Evolutionary conservation across 2,797 vertebrate species (phyloP).

Genomic region (Sebastes diploproa): DNA sequence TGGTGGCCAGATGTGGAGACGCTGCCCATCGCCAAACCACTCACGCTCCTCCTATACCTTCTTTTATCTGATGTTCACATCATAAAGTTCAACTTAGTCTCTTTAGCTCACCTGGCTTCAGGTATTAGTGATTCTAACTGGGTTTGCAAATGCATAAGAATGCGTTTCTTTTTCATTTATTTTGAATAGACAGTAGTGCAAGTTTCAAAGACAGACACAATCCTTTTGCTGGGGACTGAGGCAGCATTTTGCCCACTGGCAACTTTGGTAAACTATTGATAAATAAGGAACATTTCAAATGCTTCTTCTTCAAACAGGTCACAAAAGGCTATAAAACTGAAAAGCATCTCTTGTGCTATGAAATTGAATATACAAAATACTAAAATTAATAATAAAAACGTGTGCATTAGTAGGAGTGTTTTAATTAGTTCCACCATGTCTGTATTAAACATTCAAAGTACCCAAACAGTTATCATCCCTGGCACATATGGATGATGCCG

Average conservation of each 20-base stretch:
- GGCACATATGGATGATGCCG: too few species aligned
- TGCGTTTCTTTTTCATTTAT: background rate
- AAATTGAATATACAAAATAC: background rate
- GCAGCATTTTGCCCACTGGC: too few species aligned
- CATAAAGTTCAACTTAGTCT: background rate
- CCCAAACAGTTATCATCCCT: too few species aligned
- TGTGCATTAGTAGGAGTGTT: too few species aligned
- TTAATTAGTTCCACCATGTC: too few species aligned
- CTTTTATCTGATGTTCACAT: background rate
- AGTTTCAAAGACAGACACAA: too few species aligned
- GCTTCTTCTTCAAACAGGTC: background rate
- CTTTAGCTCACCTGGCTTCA: background rate
- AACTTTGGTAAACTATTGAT: too few species aligned
- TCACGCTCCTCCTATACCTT: background rate
- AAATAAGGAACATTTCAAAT: background rate
- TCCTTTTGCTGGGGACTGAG: too few species aligned
- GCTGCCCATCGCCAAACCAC: conserved; percentile 14
- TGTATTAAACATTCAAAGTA: too few species aligned
- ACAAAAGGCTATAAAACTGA: background rate
- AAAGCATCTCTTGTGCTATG: background rate
- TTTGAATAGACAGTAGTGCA: background rate
- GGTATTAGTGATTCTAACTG: background rate
- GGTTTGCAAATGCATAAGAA: background rate
- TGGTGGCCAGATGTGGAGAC: conserved; percentile 60
- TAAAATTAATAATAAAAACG: too few species aligned